Evolutionary conservation across 2,113 vertebrate species (phyloP), one percentile per base, ranked within the genome.

Genomic region (Pelvicachromis taeniatus): DNA sequence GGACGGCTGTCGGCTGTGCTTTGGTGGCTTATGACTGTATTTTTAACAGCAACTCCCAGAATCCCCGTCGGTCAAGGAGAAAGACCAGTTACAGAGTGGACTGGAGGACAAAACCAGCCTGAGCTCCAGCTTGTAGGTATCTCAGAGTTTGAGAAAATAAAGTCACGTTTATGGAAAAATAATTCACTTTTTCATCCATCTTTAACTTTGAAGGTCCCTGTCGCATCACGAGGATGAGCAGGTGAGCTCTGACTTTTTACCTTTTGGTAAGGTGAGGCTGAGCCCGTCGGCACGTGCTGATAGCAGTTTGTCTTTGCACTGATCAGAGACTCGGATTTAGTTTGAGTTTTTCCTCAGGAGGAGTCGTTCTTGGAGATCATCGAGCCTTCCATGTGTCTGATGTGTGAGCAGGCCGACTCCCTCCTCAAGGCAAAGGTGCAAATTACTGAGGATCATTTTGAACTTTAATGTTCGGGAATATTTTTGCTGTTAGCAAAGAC

Each of bases 341-440:
- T 50, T 6, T 68, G 13, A n/a, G n/a, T 17, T 86, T 31, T 29
- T 33, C 4, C 90, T 73, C 91, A 98, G 97, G 96, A 96, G 2
- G 95, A 95, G 81, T 52, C 89, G 2, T 4, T 23, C 1, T 2
- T 82, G 81, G 94, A 94, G 80, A 93, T 93, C 9, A 91, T 78
- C 11, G 91, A 90, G 0, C 61, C 95, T 0, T 92, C 90, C 33
- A 5, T 95, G 21, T 99, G 98, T 78, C 92, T 95, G 9, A 95
- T 98, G 23, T 99, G 98, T 93, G 95, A 91, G 65, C 87, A 96
- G 19, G 94, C 96, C 4, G 93, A 95, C 85, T 96, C 95, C 38
- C 88, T 96, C 19, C 86, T 91, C 17, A 95, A 82, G 53, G 92
- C 84, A 2, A 97, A 99, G 97, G 98, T 98, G 95, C 83, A 7